Percentiles rank a stretch among this genome's conserved stretches.
Evolutionary conservation across 2,113 vertebrate genomes (phyloP).

Genomic region (Neomonachus schauinslandi): DNA sequence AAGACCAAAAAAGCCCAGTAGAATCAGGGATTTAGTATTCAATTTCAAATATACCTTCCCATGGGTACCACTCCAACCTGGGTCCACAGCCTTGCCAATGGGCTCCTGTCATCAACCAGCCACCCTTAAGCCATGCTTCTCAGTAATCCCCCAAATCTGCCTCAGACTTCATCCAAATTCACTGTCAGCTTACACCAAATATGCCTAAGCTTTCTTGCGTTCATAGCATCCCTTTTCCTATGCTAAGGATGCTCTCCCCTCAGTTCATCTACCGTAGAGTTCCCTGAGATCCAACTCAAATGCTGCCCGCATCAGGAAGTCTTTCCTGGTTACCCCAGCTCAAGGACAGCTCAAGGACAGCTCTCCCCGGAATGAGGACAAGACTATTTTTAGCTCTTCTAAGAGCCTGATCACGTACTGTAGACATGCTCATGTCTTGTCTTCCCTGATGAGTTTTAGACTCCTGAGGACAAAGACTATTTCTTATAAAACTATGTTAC

Average conservation of each 20-base stretch:
- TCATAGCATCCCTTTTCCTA: background rate
- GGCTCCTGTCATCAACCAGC: background rate
- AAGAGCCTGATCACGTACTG: background rate
- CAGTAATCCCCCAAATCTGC: background rate
- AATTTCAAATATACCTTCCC: background rate
- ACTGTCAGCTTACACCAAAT: background rate
- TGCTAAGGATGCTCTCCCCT: background rate
- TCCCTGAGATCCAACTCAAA: background rate
- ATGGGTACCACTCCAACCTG: too few species aligned
- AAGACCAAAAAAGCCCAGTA: background rate
- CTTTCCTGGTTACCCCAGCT: background rate
- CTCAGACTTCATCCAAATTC: background rate
- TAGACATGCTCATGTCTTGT: background rate
- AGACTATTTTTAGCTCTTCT: background rate
- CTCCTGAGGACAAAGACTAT: background rate
- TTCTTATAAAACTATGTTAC: background rate
- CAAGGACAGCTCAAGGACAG: too few species aligned
- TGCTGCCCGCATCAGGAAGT: background rate
- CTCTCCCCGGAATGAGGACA: background rate
- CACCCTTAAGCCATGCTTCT: background rate
- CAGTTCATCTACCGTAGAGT: background rate
- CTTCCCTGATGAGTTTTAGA: background rate
- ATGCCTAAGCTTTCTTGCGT: background rate
- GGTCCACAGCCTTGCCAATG: background rate
- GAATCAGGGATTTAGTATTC: background rate